Evolutionary conservation across 2,888 invertebrate species (phyloP), one percentile per base, ranked within the genome.

Genomic region (Rhingia rostrata): DNA sequence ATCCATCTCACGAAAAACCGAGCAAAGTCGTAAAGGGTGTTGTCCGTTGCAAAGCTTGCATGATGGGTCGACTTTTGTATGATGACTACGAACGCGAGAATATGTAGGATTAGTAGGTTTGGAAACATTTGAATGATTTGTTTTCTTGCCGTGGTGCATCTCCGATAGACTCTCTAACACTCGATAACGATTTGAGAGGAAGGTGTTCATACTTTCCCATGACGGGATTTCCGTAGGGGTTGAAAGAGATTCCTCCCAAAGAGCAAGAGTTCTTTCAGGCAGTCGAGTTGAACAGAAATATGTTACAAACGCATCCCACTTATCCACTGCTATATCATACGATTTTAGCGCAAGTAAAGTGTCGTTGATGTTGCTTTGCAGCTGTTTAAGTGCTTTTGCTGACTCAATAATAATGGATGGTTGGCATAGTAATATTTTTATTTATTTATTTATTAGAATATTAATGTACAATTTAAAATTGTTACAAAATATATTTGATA

Each of bases 111-210:
- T 22, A 22, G 22, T 6, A 3, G 14, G 14, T 7, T 9, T 49
- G 6, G 22, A 22, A 0, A 7, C 4, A 6, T 6, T 45, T 45
- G 14, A 6, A n/a, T 6, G 10, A 5, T 4, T 10, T 45, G 30
- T 1, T 43, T 53, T 41, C 5, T 32, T 4, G 54, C n/a, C 9
- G n/a, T 22, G n/a, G 49, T n/a, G 53, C 4, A 64, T 66, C 14
- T 78, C 69, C 10, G 49, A 81, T 6, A 69, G 63, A 0, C 77
- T 77, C 14, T 83, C 79, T 1, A 86, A 49, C 10, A 74, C 72
- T 6, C 72, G 53, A 43, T 56, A 74, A 6, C 77, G 37, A 72
- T 63, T 74, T 0, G 80, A 61, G 6, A 79, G 56, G 30, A 82
- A 73, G 35, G 4, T 7, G 12, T 82, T 63, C 22, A 82, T 61